phyloP scores from a whole-genome alignment of 2,797 vertebrate genomes.

The Sebastes kiyomatsui region DNA sequence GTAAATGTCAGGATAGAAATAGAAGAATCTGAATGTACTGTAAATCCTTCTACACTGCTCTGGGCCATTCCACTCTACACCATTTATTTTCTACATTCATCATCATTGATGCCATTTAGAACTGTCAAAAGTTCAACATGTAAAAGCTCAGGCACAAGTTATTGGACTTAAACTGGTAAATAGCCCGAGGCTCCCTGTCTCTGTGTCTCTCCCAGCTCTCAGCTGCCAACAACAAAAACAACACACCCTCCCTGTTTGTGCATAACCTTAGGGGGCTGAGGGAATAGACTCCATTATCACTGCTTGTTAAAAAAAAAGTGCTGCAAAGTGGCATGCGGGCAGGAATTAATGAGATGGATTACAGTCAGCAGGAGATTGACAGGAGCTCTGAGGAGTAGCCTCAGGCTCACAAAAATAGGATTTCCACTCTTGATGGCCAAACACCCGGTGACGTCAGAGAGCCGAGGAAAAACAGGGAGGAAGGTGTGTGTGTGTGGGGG shows the following conservation, averaged over 20 bases:
- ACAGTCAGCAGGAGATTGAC: slow-evolving; percentile 23
- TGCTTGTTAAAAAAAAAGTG: neutral
- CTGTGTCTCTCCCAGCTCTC: neutral
- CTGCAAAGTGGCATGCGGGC: slow-evolving; percentile 12
- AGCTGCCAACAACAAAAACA: slow-evolving; percentile 27
- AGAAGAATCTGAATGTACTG: neutral
- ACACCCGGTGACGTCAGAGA: slow-evolving; percentile 14
- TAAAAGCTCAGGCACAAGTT: slow-evolving; percentile 23
- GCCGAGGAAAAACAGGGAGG: neutral
- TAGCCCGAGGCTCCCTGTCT: slow-evolving; percentile 3
- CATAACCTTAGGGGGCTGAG: slow-evolving; percentile 4
- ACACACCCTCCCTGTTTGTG: slow-evolving; percentile 12
- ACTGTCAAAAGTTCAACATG: slow-evolving; percentile 34
- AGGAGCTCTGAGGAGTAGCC: slow-evolving; percentile 27
- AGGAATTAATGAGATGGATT: slow-evolving; percentile 40
- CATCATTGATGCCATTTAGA: slow-evolving; percentile 46
- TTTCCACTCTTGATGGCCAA: slow-evolving; percentile 15
- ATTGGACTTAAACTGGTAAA: slow-evolving; percentile 37
- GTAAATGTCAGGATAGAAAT: slow-evolving; percentile 45
- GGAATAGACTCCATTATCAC: slow-evolving; percentile 19
- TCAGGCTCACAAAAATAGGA: slow-evolving; percentile 15
- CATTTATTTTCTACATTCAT: slow-evolving; percentile 19
- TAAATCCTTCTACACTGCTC: neutral
- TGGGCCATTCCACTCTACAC: slow-evolving; percentile 16
- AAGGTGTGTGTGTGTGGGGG: neutral